Evolutionary conservation across 2,797 vertebrate species (phyloP), one percentile per base, ranked within the genome.

Genomic region (Perodicticus potto): DNA sequence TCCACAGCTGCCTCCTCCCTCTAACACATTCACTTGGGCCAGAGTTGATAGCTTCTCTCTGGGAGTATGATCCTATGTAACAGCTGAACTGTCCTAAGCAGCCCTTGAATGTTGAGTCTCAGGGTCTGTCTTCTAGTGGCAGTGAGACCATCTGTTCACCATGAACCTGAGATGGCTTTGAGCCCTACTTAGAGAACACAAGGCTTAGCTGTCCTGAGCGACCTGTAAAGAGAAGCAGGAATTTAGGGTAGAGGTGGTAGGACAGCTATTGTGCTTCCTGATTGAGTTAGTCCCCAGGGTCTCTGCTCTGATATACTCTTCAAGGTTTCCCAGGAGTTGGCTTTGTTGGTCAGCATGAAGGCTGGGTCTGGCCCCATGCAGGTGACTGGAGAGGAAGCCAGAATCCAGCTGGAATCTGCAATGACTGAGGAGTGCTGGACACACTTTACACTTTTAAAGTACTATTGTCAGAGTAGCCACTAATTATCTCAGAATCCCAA

Each of bases 91-190:
- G 2, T 87, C 40, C 78, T 94, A 74, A 85, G 57, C 5, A 61
- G 17, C 7, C 43, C 80, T 82, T 81, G 77, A 76, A 59, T 13
- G 77, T 65, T 20, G 22, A 25, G 25, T 70, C 27, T 34, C 0
- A 20, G 17, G 83, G 4, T 2, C 88, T 88, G 4, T 49, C 67
- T 87, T 89, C 80, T 77, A 61, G 20, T 85, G 23, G 14, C 55
- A 78, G 19, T 84, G 40, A 86, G 6, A 40, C 27, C 20, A 53
- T 5, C 22, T 93, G 49, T 59, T 96, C 59, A 55, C 45, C 86
- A 27, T 20, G 74, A 81, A 91, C 73, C 34, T 53, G 67, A 93
- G 85, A 72, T n/a, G 43, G n/a, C 34, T 57, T 84, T 85, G 3
- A 69, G 29, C 8, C 17, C 40, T 82, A 27, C 72, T 55, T 67